Evolutionary conservation across 2,113 vertebrate species (phyloP).

Genomic region (Trachemys scripta): DNA sequence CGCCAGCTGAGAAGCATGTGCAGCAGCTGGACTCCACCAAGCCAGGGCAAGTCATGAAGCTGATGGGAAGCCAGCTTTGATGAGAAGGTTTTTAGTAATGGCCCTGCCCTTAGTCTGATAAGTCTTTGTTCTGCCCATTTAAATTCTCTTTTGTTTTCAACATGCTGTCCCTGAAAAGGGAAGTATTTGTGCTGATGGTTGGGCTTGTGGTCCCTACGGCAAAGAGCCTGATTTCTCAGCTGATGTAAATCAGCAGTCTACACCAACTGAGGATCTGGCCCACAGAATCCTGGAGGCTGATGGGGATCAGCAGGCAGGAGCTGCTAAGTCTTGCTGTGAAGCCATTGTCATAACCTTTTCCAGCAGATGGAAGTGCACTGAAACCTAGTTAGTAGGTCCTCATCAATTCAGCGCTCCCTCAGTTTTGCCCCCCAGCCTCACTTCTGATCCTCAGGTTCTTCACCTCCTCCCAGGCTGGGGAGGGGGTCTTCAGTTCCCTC

Average conservation of each 20-base stretch:
- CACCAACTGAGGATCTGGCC: not conserved
- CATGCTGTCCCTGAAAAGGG: not conserved
- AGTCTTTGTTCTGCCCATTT: not conserved
- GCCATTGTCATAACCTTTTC: too few species aligned
- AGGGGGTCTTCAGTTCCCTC: too few species aligned
- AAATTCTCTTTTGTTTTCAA: not conserved
- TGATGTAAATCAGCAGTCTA: not conserved
- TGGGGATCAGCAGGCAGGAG: too few species aligned
- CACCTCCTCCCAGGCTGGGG: too few species aligned
- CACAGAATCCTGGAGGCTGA: not conserved
- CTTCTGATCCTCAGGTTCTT: too few species aligned
- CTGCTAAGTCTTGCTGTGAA: too few species aligned
- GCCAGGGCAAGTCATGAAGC: not conserved
- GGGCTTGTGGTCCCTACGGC: not conserved
- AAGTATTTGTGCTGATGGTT: not conserved
- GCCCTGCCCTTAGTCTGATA: not conserved
- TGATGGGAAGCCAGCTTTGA: not conserved
- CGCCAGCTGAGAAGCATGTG: not conserved
- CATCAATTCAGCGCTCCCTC: too few species aligned
- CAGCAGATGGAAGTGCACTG: too few species aligned
- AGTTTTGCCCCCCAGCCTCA: too few species aligned
- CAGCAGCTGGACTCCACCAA: not conserved
- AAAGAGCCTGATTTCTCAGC: not conserved
- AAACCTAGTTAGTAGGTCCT: too few species aligned
- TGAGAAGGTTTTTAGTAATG: not conserved